Evolutionary conservation across 2,113 vertebrate genomes (phyloP), one percentile per base, ranked within the genome.

Genomic region (Vireo altiloquus): DNA sequence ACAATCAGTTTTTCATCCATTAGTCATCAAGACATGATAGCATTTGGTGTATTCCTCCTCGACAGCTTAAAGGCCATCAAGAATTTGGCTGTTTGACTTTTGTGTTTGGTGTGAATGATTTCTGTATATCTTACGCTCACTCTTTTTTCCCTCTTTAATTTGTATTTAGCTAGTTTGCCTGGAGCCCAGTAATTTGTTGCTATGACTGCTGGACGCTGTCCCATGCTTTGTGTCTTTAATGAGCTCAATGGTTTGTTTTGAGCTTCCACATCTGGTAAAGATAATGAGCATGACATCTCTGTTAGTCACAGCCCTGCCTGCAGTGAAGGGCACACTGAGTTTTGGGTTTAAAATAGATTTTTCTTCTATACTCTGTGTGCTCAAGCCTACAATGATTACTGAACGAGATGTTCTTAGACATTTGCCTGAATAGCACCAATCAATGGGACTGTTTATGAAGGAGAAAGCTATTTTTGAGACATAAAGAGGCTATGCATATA

Each of bases 281-380:
- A 93, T 97, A 98, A 98, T 96, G 93, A 97, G 87, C 56, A 57
- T 72, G 79, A 92, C 89, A 89, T 89, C 80, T 96, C 85, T 95
- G 78, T 95, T 96, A 96, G 95, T 97, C 96, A 97, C 96, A 97
- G 91, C 93, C 64, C 2, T 90, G 78, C 88, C 92, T 94, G 61
- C 49, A 71, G 57, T 90, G 91, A 95, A 92, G 84, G 76, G 44
- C 54, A 37, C 20, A 21, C 65, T 78, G 77, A 91, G 39, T 69
- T 94, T 93, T 68, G 86, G 59, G 89, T 95, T 97, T 86, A 96
- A 98, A 98, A 97, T 82, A 97, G 87, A 90, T 91, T 78, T 96
- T 86, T 96, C 37, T 90, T 80, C 88, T 88, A 24, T 95, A 89
- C 64, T 50, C 49, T 87, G 21, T 82, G 85, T 89, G 91, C 83